These are phyloP conservation scores for Stenolophus ochropezus DNA, from an alignment of 2,888 invertebrate species.

Conservation along the genomic window DNA sequence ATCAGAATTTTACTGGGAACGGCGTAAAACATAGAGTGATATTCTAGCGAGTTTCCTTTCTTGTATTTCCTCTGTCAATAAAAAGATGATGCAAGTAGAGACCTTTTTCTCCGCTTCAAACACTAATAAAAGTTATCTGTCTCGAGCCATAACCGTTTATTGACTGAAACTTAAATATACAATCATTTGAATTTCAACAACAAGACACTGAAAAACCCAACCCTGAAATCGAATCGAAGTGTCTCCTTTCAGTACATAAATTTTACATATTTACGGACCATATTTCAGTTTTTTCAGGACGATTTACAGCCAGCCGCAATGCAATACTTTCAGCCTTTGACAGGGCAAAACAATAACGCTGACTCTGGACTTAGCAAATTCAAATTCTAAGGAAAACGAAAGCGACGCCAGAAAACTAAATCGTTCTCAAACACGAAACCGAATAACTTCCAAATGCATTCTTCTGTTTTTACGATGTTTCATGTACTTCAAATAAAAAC, in stretches of 20 bases:
- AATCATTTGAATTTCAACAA: conserved; percentile 19
- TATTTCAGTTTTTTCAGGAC: conserved; percentile 24
- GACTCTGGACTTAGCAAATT: background rate
- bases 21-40: conserved; percentile 19
- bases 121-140: conserved; percentile 24
- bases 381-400: background rate
- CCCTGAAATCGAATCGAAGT: conserved; percentile 26
- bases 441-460: too few relatives aligned
- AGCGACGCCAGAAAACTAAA: background rate
- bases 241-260: conserved; percentile 33
- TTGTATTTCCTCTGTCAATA: conserved; percentile 24
- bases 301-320: conserved; percentile 3
- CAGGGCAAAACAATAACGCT: background rate
- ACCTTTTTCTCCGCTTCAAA: conserved; percentile 5
- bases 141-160: conserved; percentile 9
- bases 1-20: conserved; percentile 48
- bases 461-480: too few relatives aligned
- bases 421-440: background rate
- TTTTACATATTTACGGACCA: conserved; percentile 34
- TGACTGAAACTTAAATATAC: conserved; percentile 26
- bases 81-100: conserved; percentile 28
- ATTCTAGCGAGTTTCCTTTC: conserved; percentile 29
- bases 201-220: background rate
- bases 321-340: background rate
- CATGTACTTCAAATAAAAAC: too few relatives aligned